Conservation (phyloP, 2,113 vertebrate genomes). For the Anoplopoma fimbria region DNA sequence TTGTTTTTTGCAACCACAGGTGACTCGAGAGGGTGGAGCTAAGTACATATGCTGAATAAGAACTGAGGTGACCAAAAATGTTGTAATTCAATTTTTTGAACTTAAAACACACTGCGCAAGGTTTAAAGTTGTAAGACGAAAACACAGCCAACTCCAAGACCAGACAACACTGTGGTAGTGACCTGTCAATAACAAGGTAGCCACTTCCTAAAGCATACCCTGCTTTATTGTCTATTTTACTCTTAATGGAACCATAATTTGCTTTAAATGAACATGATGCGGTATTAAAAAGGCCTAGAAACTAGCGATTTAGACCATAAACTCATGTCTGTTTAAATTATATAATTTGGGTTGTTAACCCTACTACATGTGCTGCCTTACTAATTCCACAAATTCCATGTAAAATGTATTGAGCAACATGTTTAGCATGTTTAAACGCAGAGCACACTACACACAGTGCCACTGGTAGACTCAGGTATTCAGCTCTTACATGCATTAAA, state of each 20-base stretch:
- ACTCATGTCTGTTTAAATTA: not conserved
- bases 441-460: not conserved
- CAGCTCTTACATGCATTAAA: not conserved
- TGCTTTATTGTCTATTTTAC: not conserved
- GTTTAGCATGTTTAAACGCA: not conserved
- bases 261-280: not conserved
- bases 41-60: not conserved
- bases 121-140: not conserved
- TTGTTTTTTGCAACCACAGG: not conserved
- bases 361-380: not conserved
- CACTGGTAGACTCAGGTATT: not conserved
- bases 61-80: not conserved
- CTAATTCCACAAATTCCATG: not conserved
- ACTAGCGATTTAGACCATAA: not conserved
- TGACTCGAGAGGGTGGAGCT: not conserved
- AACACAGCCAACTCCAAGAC: not conserved
- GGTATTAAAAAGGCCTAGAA: not conserved
- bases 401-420: not conserved
- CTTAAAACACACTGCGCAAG: not conserved
- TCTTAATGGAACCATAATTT: not conserved
- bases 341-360: not conserved
- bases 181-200: not conserved
- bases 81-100: not conserved
- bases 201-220: not conserved
- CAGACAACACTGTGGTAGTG: no score